Evolutionary conservation across 2,113 vertebrate genomes (phyloP), one percentile per base, ranked within the genome.

Genomic region (Microcebus murinus): DNA sequence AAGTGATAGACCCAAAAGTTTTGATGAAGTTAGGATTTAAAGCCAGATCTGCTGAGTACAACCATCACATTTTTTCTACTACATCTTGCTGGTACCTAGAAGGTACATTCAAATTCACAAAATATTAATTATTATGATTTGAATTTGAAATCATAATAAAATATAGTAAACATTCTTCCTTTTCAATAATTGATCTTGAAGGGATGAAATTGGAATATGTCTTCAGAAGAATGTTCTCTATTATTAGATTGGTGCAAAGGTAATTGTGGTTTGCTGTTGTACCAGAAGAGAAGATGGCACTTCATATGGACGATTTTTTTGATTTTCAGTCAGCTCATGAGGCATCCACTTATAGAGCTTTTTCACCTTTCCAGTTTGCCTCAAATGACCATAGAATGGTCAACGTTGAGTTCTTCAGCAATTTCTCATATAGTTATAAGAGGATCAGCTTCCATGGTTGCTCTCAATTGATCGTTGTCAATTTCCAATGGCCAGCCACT

Each of bases 141-240:
- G 20, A 82, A 68, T 59, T 50, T 88, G 18, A 95, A 82, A 82
- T 89, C 8, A 80, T 82, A 71, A 81, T 82, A 80, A 94, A 90
- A 57, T 34, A 87, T 20, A 8, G 8, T 76, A 14, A 85, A 4
- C n/a, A 86, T 13, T 61, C 5, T 80, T 91, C 27, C 15, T 48
- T 92, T 87, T 31, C 21, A 2, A 34, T 79, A 8, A 79, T 11
- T 89, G 42, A 70, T 84, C 27, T 88, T 63, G 6, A 42, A 87
- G 20, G 4, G 9, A 85, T 52, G 4, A 21, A 81, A 93, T 4
- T 29, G 3, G 4, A 85, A 84, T 65, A 52, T 42, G 2, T 85
- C 36, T 84, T 8, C 52, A 71, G 20, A 77, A 92, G 9, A 90
- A 45, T 87, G 55, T 23, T 85, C 36, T 67, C 3, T 73, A 65